A percentile compares a stretch with the other conserved stretches of the same genome.
Evolutionary conservation across 2,888 invertebrate species (phyloP).

Genomic region (Augochlorella aurata): DNA sequence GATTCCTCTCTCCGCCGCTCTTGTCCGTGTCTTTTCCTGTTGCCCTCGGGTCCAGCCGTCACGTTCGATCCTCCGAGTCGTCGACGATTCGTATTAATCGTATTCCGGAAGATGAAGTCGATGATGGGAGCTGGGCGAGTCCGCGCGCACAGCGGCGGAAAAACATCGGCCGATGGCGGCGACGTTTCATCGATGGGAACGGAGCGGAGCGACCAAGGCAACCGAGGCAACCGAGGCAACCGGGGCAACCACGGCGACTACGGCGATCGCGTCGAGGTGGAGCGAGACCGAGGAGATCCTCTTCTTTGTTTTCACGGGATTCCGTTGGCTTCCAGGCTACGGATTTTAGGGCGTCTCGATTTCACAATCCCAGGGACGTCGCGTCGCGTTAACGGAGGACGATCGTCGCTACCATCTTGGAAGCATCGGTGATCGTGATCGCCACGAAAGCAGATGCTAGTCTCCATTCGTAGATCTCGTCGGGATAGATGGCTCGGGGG

Average conservation of each 20-base stretch:
- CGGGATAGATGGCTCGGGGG: background rate
- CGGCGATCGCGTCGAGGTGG: background rate
- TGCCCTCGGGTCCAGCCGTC: background rate
- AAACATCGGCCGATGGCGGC: conserved; percentile 23
- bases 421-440: conserved; percentile 48
- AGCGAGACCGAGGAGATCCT: conserved; percentile 2
- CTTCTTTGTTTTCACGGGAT: conserved; percentile 46
- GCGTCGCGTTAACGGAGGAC: conserved; percentile 56
- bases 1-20: background rate
- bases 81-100: conserved; percentile 31
- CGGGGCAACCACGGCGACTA: background rate
- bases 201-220: background rate
- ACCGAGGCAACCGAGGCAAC: background rate
- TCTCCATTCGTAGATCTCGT: conserved; percentile 2
- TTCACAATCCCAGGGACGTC: conserved; percentile 56
- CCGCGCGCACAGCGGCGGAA: conserved; percentile 36
- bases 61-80: conserved; percentile 21
- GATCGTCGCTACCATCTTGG: conserved; percentile 48
- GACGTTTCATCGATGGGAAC: conserved; percentile 24
- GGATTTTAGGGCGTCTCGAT: conserved; percentile 49
- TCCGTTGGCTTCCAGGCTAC: conserved; percentile 29
- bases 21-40: background rate
- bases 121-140: conserved; percentile 1
- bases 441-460: conserved; percentile 18
- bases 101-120: conserved; percentile 25